A percentile compares a stretch with the other conserved stretches of the same genome.
Conservation (phyloP, 2,797 vertebrate genomes). For the Labeo calbasu region DNA sequence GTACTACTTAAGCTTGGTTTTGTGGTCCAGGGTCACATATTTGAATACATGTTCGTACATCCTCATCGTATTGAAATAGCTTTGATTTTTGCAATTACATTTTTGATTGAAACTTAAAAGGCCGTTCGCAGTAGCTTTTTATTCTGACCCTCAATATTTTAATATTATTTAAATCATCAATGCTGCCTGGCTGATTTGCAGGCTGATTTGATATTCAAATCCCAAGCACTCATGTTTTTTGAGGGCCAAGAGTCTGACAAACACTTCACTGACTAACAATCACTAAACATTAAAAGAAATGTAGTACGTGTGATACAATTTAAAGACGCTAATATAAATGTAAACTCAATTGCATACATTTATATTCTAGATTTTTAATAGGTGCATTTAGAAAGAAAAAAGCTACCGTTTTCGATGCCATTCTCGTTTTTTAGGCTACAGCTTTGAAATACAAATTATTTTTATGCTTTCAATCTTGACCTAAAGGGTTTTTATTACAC, state of each 20-base stretch:
- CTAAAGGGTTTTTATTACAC: background rate
- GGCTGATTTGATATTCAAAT: conserved; percentile 71
- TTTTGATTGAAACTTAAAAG: background rate
- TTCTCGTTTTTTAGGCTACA: conserved; percentile 64
- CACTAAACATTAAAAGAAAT: background rate
- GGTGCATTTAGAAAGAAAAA: conserved; percentile 72
- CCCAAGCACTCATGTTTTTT: conserved; percentile 51
- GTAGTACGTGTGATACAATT: background rate
- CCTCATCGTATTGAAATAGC: background rate
- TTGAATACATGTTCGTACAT: background rate
- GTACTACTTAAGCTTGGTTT: too few relatives aligned
- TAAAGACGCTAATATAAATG: background rate
- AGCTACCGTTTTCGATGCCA: background rate
- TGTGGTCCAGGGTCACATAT: too few relatives aligned
- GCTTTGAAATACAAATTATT: background rate
- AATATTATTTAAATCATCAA: conserved; percentile 43
- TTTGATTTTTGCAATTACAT: background rate
- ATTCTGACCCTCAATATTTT: conserved; percentile 39
- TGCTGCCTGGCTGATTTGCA: conserved; percentile 53
- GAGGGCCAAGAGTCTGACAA: background rate
- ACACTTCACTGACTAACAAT: background rate
- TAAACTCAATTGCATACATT: conserved; percentile 28
- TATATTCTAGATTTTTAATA: conserved; percentile 66
- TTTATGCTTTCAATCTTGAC: background rate
- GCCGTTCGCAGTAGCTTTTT: background rate